Evolutionary conservation across 1,140 invertebrate species (phyloP), one percentile per base, ranked within the genome.

Genomic region (Eulimnadia texana): DNA sequence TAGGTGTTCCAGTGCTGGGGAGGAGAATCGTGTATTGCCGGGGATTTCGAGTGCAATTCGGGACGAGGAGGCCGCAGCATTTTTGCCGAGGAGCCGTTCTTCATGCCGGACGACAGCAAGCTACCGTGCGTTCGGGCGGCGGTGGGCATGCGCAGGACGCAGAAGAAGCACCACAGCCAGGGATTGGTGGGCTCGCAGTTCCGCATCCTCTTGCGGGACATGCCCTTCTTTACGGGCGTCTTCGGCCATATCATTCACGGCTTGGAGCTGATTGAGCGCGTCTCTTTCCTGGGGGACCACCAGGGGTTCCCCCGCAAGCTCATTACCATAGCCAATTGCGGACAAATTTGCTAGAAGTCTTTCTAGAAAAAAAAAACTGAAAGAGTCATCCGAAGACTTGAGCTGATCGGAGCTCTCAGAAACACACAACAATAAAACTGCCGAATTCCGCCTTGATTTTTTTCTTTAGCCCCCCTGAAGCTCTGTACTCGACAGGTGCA

Each of bases 151-250:
- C 76, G 86, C 20, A 76, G 87, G 3, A 87, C 85, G 53, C 86
- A 88, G 67, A 86, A 85, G 68, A 78, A 84, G 2, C 84, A 86
- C 71, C 84, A 89, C 67, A 86, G 84, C 67, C 71, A 84, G 49
- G 85, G 86, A 29, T 81, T 86, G 77, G 87, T 90, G 0, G 87
- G 86, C 23, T 89, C 86, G 47, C 87, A 89, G 69, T 89, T 89
- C 73, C 81, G 86, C 50, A 82, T 89, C 60, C 85, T 88, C 64
- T 71, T 88, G 60, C 82, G 85, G 64, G 84, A 88, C 68, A 87
- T 86, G 83, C 68, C 68, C 29, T 67, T 67, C 16, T 89, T 88
- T 71, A 88, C 86, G 1, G 86, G 82, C 11, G 88, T 90, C 60
- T 89, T 90, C 68, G 87, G 83, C 3, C 83, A 82, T 69, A 85